Conservation (phyloP, 2,888 invertebrate species). For the Conistra vaccinii region DNA sequence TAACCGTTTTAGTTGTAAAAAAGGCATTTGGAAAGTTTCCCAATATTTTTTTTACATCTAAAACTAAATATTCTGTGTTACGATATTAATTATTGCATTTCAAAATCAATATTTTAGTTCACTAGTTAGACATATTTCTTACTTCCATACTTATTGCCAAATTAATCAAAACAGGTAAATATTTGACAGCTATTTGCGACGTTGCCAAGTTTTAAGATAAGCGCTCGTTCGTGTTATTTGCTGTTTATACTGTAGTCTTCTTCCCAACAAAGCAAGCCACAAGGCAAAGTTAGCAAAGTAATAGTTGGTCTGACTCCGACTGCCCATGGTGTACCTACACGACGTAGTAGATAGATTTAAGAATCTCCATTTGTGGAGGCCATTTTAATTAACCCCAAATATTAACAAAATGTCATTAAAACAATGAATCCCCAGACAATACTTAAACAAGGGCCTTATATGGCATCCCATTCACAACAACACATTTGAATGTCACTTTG, state of each 20-base stretch:
- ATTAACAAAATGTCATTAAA: conserved; percentile 2
- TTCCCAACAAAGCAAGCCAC: no score
- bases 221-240: not conserved
- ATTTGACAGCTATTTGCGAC: no score
- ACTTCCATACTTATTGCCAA: no score
- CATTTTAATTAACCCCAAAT: not conserved
- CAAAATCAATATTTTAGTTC: no score
- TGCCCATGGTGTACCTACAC: not conserved
- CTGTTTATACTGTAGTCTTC: not conserved
- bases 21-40: no score
- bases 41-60: no score
- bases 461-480: conserved; percentile 12
- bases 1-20: no score
- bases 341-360: not conserved
- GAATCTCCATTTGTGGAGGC: not conserved
- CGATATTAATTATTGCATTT: no score
- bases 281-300: not conserved
- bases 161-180: no score
- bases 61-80: no score
- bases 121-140: no score
- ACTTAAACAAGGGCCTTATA: not conserved
- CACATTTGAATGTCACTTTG: conserved; percentile 43
- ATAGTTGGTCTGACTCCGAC: not conserved
- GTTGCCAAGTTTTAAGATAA: no score
- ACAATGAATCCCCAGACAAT: conserved; percentile 7